A percentile compares a stretch with the other conserved stretches of the same genome.
phyloP scores from a whole-genome alignment of 2,888 invertebrate genomes.

The Eubasilissa splendida region DNA sequence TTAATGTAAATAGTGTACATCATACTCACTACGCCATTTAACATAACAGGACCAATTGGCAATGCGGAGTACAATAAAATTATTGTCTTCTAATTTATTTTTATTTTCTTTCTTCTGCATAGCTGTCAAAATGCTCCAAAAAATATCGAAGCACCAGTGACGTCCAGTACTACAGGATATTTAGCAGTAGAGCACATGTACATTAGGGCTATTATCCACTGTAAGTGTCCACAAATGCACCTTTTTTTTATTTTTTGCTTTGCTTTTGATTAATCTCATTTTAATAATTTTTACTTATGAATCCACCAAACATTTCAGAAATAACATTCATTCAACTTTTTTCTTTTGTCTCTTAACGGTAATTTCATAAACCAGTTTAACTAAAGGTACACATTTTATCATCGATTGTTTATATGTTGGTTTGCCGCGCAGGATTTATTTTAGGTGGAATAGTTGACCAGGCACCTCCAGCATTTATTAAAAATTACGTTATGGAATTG shows the following conservation, averaged over 20 bases:
- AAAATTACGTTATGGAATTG: too few relatives aligned
- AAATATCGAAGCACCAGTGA: constrained; percentile 61
- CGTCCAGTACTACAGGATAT: constrained; percentile 52
- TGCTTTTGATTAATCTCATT: constrained; percentile 21
- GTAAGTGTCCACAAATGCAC: constrained; percentile 55
- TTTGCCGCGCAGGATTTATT: too few relatives aligned
- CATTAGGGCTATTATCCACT: constrained; percentile 56
- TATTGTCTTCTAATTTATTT: constrained; percentile 59
- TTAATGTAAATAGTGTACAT: too few relatives aligned
- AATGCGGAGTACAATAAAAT: constrained; percentile 57
- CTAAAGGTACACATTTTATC: too few relatives aligned
- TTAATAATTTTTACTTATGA: constrained; percentile 10
- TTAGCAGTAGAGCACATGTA: constrained; percentile 56
- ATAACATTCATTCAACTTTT: not conserved
- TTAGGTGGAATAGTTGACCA: too few relatives aligned
- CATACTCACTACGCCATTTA: too few relatives aligned
- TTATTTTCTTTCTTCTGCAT: constrained; percentile 64
- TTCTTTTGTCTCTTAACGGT: too few relatives aligned
- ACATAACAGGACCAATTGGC: not conserved
- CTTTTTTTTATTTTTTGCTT: constrained; percentile 44
- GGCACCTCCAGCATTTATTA: too few relatives aligned
- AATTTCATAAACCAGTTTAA: too few relatives aligned
- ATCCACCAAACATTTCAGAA: not conserved
- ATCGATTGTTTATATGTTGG: too few relatives aligned
- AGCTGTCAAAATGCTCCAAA: constrained; percentile 76